A percentile compares a stretch with the other conserved stretches of the same genome.
Conservation (phyloP, 2,888 invertebrate species). For the Bhutanitis thaidina region DNA sequence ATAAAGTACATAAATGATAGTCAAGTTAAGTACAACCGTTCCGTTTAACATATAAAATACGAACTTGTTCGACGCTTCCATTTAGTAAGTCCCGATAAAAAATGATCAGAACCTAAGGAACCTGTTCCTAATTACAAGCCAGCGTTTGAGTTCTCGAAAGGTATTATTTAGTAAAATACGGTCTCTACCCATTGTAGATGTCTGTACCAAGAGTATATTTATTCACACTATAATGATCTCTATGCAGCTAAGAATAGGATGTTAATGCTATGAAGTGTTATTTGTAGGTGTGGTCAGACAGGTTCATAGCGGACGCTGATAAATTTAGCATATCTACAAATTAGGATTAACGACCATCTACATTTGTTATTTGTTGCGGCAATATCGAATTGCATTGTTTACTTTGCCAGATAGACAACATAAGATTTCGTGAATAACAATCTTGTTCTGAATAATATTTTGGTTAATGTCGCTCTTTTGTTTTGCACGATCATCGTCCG, state of each 20-base stretch:
- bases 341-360: constrained; percentile 18
- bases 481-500: constrained; percentile 7
- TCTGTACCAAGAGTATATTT: background rate
- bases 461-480: too few relatives aligned
- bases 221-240: background rate
- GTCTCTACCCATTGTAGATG: constrained; percentile 15
- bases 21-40: background rate
- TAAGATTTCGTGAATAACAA: background rate
- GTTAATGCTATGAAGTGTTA: background rate
- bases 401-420: too few relatives aligned
- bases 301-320: too few relatives aligned
- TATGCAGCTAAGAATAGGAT: background rate
- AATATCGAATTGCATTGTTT: constrained; percentile 1
- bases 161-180: constrained; percentile 28
- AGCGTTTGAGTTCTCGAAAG: constrained; percentile 28
- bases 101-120: constrained; percentile 22
- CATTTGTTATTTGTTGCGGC: constrained; percentile 12
- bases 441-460: too few relatives aligned
- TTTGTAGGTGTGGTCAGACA: constrained; percentile 10
- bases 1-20: constrained; percentile 7
- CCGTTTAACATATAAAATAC: constrained; percentile 22
- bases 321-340: constrained; percentile 20
- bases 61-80: constrained; percentile 7
- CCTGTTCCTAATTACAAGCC: constrained; percentile 32
- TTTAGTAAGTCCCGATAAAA: constrained; percentile 25